Evolutionary conservation across 2,888 invertebrate species (phyloP).

Genomic region (Thelaira solivaga): DNA sequence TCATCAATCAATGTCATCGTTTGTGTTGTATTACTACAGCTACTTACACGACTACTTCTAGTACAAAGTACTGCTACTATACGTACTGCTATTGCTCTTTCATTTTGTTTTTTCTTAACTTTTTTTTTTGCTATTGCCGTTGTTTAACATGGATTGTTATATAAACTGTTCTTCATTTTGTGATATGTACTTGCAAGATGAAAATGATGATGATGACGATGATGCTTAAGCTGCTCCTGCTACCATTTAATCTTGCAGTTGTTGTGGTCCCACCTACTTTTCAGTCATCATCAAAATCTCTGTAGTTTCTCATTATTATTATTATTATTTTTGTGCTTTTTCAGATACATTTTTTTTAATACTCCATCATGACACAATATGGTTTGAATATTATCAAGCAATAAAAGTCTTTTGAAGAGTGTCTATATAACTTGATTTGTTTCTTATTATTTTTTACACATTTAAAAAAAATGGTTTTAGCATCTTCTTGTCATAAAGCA

Average conservation of each 20-base stretch:
- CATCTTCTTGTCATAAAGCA: neutral
- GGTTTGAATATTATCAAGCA: constrained; percentile 59
- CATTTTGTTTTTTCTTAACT: neutral
- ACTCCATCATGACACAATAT: constrained; percentile 54
- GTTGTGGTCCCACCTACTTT: constrained; percentile 42
- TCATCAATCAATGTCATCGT: constrained; percentile 77
- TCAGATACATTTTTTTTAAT: constrained; percentile 7
- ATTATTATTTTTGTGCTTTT: neutral
- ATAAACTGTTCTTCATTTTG: constrained; percentile 35
- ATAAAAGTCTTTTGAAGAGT: constrained; percentile 57
- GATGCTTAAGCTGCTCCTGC: constrained; percentile 29
- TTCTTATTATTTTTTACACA: neutral
- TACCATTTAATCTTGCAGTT: constrained; percentile 5
- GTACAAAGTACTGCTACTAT: neutral
- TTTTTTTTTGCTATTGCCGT: neutral
- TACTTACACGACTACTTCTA: constrained; percentile 3
- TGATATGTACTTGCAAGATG: constrained; percentile 14
- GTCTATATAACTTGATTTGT: neutral
- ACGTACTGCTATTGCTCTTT: constrained; percentile 3
- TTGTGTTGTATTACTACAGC: constrained; percentile 56
- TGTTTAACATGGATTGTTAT: constrained; percentile 16
- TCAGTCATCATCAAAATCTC: constrained; percentile 32
- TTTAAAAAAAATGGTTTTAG: constrained; percentile 3
- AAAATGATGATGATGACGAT: constrained; percentile 1
- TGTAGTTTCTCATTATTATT: constrained; percentile 29